Percentiles rank a stretch among this genome's conserved stretches.
phyloP scores from a whole-genome alignment of 2,797 vertebrate species.

The Pseudomugil gertrudae region DNA sequence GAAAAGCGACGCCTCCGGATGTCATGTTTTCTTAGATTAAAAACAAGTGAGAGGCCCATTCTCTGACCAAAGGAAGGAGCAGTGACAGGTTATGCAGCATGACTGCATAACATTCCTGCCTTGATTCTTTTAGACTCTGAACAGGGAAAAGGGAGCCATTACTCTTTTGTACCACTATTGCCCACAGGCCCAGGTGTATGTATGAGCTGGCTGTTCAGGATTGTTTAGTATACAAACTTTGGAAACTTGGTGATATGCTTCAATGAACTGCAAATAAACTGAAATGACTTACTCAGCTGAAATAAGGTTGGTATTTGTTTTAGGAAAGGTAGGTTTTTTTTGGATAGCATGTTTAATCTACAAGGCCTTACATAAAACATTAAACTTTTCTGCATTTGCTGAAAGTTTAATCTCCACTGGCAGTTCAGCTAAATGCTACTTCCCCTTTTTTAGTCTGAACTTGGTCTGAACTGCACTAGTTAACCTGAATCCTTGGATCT shows the following conservation, averaged over 20 bases:
- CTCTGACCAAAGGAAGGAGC: constrained; percentile 8
- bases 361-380: no score
- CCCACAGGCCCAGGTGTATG: constrained; percentile 12
- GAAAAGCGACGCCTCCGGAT: constrained; percentile 6
- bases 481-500: no score
- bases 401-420: no score
- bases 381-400: no score
- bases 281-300: background rate
- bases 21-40: constrained; percentile 16
- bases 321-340: no score
- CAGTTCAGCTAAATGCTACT: no score
- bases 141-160: constrained; percentile 3
- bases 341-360: no score
- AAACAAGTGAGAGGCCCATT: constrained; percentile 10
- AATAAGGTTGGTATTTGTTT: background rate
- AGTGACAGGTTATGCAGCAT: constrained; percentile 11
- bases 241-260: constrained; percentile 18
- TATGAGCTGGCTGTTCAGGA: constrained; percentile 29
- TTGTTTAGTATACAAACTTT: constrained; percentile 28
- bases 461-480: no score
- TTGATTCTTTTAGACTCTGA: constrained; percentile 23
- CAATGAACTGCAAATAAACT: constrained; percentile 14
- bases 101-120: constrained; percentile 34
- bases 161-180: background rate
- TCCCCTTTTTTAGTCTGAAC: no score